Base-by-base conservation (phyloP, 2,797 vertebrate genomes). In the Phataginus tricuspis region DNA sequence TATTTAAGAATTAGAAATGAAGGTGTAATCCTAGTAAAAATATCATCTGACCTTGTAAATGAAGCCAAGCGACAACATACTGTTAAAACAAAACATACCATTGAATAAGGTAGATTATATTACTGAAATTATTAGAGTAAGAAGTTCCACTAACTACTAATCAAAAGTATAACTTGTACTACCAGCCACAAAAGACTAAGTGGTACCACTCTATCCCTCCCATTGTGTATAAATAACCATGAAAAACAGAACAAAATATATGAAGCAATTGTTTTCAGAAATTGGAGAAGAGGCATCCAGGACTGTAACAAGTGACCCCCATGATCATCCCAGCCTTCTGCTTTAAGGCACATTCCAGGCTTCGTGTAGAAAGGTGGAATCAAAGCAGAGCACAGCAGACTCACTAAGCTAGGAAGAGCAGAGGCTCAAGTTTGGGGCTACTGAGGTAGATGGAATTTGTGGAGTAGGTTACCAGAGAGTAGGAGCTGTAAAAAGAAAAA, bases 1-100 rank as follows among this genome's bases (percentile, higher is more conserved):
- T 86, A 90, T 23, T 68, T 90, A 86, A 93, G 34, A 59, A 78
- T 71, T 29, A 78, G 51, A 87, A 83, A 64, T 69, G 51, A 91
- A 71, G 83, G 27, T 53, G 19, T 69, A 13, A 83, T 66, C 5
- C 2, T 42, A 37, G 7, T 51, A 71, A 93, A 57, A 75, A 31
- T 37, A 87, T 64, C 42, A 85, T 34, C 53, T 88, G n/a, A 23
- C 75, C 61, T 88, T 18, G 39, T 51, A 88, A 86, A 87, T 59
- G 19, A 80, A 77, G 11, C 31, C 75, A 71, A 61, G 12, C 37
- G 37, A 80, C 66, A 79, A 86, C 9, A 4, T 6, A 64, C 59
- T 37, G 12, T n/a, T 90, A 74, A 83, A 49, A 55, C 63, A 82
- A 68, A 90, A 25, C 19, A 78, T 23, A 39, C 34, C 31, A 39